Evolutionary conservation across 1,140 invertebrate species (phyloP).

Genomic region (Drosophila micromelanica): DNA sequence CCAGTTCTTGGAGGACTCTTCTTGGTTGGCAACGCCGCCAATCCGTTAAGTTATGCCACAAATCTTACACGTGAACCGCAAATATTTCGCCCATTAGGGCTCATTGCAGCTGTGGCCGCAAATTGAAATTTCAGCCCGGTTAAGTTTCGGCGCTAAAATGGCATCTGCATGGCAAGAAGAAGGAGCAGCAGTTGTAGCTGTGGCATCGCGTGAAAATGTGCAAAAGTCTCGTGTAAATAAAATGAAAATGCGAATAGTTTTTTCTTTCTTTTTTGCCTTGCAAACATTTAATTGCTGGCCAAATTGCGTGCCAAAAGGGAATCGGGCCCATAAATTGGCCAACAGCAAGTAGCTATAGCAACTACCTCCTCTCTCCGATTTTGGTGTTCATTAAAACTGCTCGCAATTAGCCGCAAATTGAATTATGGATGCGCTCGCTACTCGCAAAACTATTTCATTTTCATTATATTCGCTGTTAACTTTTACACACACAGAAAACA

Average conservation of each 20-base stretch:
- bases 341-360: slow-evolving; percentile 1
- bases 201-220: not conserved
- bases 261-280: slow-evolving; percentile 2
- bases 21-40: slow-evolving; percentile 17
- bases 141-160: slow-evolving; percentile 24
- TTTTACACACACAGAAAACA: slow-evolving; percentile 8
- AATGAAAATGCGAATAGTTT: slow-evolving; percentile 14
- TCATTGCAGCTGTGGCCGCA: slow-evolving; percentile 57
- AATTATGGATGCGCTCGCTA: slow-evolving; percentile 63
- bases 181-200: not conserved
- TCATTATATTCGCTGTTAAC: slow-evolving; percentile 60
- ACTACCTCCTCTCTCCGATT: not conserved
- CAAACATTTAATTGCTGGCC: slow-evolving; percentile 39
- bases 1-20: not conserved
- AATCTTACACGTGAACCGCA: slow-evolving; percentile 74
- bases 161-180: slow-evolving; percentile 6
- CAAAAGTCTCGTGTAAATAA: slow-evolving; percentile 5
- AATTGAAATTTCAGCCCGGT: slow-evolving; percentile 37
- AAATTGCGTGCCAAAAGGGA: slow-evolving; percentile 38
- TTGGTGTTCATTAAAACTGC: slow-evolving; percentile 52
- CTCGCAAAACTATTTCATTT: slow-evolving; percentile 72
- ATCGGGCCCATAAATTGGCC: slow-evolving; percentile 42
- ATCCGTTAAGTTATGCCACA: slow-evolving; percentile 54
- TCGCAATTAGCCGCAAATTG: slow-evolving; percentile 68
- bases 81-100: slow-evolving; percentile 54